A percentile compares a stretch with the other conserved stretches of the same genome.
phyloP scores from a whole-genome alignment of 1,140 invertebrate genomes.

The Nasonia longicornis region DNA sequence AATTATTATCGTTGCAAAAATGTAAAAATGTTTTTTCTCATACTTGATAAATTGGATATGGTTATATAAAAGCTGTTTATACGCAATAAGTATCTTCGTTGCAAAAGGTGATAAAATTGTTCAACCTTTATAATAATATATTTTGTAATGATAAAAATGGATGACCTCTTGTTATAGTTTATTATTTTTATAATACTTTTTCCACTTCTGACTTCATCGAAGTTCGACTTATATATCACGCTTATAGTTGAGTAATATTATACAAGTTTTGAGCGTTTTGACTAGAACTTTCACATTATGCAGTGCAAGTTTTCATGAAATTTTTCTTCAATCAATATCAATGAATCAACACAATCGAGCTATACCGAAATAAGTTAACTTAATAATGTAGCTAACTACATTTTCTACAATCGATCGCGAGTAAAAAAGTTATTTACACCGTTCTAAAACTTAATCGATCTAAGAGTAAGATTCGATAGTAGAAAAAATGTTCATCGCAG shows the following conservation, averaged over 20 bases:
- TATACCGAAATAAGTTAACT: slow-evolving; percentile 9
- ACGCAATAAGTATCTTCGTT: background rate
- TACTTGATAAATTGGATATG: no score
- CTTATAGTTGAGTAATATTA: background rate
- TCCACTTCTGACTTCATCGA: background rate
- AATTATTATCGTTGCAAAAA: slow-evolving; percentile 8
- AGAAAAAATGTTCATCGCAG: slow-evolving; percentile 18
- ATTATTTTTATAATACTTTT: background rate
- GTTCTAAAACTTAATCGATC: slow-evolving; percentile 30
- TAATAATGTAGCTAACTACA: slow-evolving; percentile 9
- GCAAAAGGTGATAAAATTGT: background rate
- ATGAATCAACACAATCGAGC: background rate
- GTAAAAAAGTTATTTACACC: slow-evolving; percentile 43
- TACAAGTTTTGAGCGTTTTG: background rate
- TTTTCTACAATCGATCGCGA: slow-evolving; percentile 29
- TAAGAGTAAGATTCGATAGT: slow-evolving; percentile 35
- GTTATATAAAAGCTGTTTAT: background rate
- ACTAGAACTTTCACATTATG: background rate
- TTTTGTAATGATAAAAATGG: no score
- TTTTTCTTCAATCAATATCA: background rate
- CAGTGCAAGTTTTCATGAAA: background rate
- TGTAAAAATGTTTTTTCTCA: background rate
- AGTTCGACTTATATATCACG: background rate
- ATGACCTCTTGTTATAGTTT: no score
- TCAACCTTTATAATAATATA: background rate